A percentile compares a stretch with the other conserved stretches of the same genome.
These are phyloP conservation scores for Trichomycterus rosablanca DNA, from an alignment of 2,113 vertebrate species.

Conservation along the genomic window DNA sequence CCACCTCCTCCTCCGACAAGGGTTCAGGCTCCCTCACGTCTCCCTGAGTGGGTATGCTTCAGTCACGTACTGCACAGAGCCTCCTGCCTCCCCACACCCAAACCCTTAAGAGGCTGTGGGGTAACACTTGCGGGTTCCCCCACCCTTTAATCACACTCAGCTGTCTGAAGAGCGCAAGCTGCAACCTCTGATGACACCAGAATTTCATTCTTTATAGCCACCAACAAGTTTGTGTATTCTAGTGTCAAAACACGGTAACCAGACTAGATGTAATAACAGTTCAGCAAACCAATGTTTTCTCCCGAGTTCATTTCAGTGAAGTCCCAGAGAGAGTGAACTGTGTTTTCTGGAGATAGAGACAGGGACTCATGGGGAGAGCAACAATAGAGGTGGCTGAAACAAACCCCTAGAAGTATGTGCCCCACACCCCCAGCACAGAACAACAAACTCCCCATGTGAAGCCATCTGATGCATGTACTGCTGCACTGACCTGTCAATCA, in stretches of 20 bases:
- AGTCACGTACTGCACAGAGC: constrained; percentile 10
- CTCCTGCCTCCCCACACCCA: constrained; percentile 26
- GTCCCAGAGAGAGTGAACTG: constrained; percentile 15
- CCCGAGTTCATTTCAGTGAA: constrained; percentile 16
- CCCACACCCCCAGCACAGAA: constrained; percentile 34
- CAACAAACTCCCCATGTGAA: constrained; percentile 59
- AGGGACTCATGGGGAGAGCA: constrained; percentile 64
- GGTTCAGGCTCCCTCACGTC: constrained; percentile 26
- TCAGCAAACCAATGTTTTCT: background rate
- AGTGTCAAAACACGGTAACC: background rate
- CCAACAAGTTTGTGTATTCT: background rate
- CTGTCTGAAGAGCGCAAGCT: constrained; percentile 20
- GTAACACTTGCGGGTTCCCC: constrained; percentile 1
- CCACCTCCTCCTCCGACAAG: background rate
- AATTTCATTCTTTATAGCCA: background rate
- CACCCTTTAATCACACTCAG: constrained; percentile 7
- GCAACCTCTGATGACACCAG: constrained; percentile 2
- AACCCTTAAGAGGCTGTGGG: constrained; percentile 11
- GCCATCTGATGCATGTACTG: constrained; percentile 69
- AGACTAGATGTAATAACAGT: constrained; percentile 2
- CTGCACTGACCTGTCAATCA: constrained; percentile 68
- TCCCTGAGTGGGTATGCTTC: constrained; percentile 5
- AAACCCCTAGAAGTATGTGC: constrained; percentile 56
- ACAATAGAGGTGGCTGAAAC: constrained; percentile 66
- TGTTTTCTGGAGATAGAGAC: constrained; percentile 63